phyloP scores from a whole-genome alignment of 2,888 invertebrate genomes.

The Ctena decussata region DNA sequence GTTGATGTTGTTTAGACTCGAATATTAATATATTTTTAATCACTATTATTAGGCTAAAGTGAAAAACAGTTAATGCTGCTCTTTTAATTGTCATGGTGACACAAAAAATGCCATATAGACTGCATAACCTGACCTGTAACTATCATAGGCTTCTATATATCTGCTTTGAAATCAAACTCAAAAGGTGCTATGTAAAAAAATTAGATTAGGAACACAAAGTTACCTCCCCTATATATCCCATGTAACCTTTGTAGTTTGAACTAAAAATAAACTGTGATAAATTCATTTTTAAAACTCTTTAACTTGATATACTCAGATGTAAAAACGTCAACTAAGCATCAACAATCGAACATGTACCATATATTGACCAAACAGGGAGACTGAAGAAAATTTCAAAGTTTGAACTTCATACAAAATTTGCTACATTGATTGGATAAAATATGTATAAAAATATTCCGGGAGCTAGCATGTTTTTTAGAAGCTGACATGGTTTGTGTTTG shows the following conservation, averaged over 20 bases:
- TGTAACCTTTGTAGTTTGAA: conserved; percentile 15
- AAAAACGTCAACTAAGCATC: not conserved
- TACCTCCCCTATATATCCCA: conserved; percentile 12
- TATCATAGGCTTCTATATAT: not conserved
- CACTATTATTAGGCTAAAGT: not conserved
- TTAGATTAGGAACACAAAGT: conserved; percentile 5
- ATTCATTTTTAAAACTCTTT: conserved; percentile 2
- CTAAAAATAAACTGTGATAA: conserved; percentile 16
- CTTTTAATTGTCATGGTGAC: not conserved
- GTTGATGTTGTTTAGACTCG: not conserved
- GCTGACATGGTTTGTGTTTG: no score
- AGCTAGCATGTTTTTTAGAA: no score
- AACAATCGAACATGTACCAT: not conserved
- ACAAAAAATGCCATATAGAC: not conserved
- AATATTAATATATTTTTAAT: not conserved
- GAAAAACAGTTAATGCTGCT: not conserved
- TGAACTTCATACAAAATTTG: no score
- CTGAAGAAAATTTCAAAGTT: no score
- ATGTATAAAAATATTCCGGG: no score
- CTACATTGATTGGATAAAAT: no score
- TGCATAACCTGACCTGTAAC: not conserved
- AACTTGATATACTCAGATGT: conserved; percentile 9
- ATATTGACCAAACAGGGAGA: not conserved
- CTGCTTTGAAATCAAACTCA: conserved; percentile 11
- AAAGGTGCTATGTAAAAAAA: conserved; percentile 17